Base-by-base conservation (phyloP, 2,888 invertebrate genomes). In the Tuberolachnus salignus region DNA sequence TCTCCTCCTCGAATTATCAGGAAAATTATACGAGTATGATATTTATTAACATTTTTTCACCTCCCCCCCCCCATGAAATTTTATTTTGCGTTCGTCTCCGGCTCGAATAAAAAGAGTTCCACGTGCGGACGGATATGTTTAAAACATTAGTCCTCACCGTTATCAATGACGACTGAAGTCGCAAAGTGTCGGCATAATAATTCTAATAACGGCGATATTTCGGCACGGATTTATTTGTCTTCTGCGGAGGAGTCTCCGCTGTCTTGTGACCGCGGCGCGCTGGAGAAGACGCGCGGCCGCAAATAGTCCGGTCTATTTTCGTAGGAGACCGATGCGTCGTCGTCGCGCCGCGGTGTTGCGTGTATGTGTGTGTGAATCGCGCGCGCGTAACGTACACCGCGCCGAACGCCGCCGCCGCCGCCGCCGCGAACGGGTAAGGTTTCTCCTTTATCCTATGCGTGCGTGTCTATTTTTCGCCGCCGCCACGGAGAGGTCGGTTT, bases 261-360 rank as follows among this genome's bases (percentile, higher is more conserved):
- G 6, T 34, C 34, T 34, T 6, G 34, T 34, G 3, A n/a, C 34
- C 44, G 46, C 19, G 61, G 8, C 16, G 42, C 19, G 66, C 75
- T 67, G 75, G 66, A 67, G 75, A 67, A 75, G 53, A 63, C 57
- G 44, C 51, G 23, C 3, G n/a, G 26, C 75, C 67, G 46, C 34
- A 75, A 75, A 66, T 75, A 75, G 75, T 66, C 26, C 10, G 44
- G 16, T 75, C 75, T 75, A 75, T 75, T 75, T 75, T 75, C 67
- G 19, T 4, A 4, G n/a, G 72, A 44, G 75, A 46, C 46, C n/a
- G 42, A 34, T 61, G 19, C 49, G 63, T 16, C 26, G 16, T 34
- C 34, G n/a, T n/a, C 16, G 49, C 16, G 19, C 42, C 19, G 16
- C 21, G n/a, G n/a, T n/a, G n/a, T n/a, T n/a, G n/a, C n/a, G n/a